Conservation (phyloP, 2,797 vertebrate species). For the Morelia viridis region DNA sequence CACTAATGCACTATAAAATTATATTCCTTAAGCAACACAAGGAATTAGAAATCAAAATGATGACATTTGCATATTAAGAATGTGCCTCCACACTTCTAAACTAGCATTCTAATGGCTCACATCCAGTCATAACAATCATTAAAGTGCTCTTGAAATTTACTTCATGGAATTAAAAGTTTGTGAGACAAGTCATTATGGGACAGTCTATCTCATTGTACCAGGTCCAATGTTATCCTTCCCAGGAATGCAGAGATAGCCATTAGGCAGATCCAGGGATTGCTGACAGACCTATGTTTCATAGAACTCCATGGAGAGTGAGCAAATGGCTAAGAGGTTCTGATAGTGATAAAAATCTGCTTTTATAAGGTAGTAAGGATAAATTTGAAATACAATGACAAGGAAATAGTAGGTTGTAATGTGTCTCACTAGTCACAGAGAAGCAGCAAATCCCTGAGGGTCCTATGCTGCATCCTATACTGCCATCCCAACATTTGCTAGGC, state of each 20-base stretch:
- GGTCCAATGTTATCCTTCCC: background rate
- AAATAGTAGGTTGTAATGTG: background rate
- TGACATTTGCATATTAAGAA: background rate
- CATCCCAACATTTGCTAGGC: background rate
- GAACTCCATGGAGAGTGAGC: background rate
- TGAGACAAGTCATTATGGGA: background rate
- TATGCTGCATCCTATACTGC: background rate
- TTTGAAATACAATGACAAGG: background rate
- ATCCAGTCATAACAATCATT: constrained; percentile 1
- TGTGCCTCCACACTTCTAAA: constrained; percentile 14
- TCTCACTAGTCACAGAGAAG: background rate
- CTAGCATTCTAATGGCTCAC: constrained; percentile 10
- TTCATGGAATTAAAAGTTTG: background rate
- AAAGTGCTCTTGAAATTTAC: constrained; percentile 29
- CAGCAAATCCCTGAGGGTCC: background rate
- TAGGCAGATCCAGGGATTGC: background rate
- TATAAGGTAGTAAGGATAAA: background rate
- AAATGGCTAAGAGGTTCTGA: background rate
- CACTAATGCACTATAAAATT: constrained; percentile 62
- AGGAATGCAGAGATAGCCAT: background rate
- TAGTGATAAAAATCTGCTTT: background rate
- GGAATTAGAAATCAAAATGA: constrained; percentile 53
- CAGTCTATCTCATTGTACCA: background rate
- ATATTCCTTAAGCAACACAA: constrained; percentile 56
- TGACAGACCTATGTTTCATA: background rate